These are phyloP conservation scores for Myotis brandtii DNA, from an alignment of 2,113 vertebrate species.

Conservation along the genomic window DNA sequence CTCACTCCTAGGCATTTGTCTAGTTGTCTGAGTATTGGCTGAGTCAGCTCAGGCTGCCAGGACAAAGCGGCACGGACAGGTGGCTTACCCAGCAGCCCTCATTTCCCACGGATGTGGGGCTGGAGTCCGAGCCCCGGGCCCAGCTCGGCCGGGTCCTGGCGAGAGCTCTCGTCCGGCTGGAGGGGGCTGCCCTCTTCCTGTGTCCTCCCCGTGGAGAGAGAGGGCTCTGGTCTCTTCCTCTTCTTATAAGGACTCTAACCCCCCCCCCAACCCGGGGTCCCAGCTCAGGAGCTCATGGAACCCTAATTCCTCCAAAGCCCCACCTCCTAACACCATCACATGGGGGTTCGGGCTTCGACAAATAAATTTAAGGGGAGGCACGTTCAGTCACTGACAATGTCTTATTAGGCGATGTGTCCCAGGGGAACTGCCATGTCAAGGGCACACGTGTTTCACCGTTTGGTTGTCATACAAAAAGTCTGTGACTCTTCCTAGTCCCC, in stretches of 20 bases:
- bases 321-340: neutral
- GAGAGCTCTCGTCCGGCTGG: neutral
- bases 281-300: neutral
- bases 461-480: neutral
- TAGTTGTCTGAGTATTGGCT: neutral
- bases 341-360: neutral
- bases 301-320: neutral
- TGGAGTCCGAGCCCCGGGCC: neutral
- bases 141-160: too few species aligned
- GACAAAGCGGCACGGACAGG: neutral
- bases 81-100: too few species aligned
- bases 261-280: fast-evolving
- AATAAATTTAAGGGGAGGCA: neutral
- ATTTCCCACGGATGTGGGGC: neutral
- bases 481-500: neutral
- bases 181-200: neutral
- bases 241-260: neutral
- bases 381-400: fast-evolving
- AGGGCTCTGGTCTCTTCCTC: neutral
- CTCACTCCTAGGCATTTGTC: neutral
- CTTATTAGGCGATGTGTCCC: neutral
- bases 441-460: neutral
- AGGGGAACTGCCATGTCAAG: neutral
- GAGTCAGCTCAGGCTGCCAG: neutral
- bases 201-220: neutral